phyloP scores from a whole-genome alignment of 2,888 invertebrate genomes.

The Mythimna ferrago region DNA sequence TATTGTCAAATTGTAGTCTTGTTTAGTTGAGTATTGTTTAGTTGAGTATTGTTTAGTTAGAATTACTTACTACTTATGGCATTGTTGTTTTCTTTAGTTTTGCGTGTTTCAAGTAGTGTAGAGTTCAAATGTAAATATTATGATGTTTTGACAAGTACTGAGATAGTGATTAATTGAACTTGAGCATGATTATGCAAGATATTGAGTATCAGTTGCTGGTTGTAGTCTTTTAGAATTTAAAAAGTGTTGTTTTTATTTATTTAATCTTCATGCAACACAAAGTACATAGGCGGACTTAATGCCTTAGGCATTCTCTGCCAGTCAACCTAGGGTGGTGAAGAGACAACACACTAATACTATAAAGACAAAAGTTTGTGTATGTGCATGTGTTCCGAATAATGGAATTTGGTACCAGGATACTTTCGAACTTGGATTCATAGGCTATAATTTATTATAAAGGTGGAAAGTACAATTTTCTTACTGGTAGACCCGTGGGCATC shows the following conservation, averaged over 20 bases:
- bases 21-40: conserved; percentile 19
- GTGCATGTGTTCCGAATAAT: too few relatives aligned
- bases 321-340: too few relatives aligned
- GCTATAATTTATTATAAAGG: too few relatives aligned
- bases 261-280: too few relatives aligned
- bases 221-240: neutral
- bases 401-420: too few relatives aligned
- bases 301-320: too few relatives aligned
- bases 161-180: conserved; percentile 11
- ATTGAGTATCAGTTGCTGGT: neutral
- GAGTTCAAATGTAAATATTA: conserved; percentile 9
- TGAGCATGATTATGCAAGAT: neutral
- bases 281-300: too few relatives aligned
- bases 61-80: conserved; percentile 1
- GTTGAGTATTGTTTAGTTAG: conserved; percentile 16
- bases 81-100: conserved; percentile 4
- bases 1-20: conserved; percentile 2
- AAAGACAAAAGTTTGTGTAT: too few relatives aligned
- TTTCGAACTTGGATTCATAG: too few relatives aligned
- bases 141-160: conserved; percentile 7
- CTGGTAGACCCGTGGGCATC: too few relatives aligned
- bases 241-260: neutral
- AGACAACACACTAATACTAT: too few relatives aligned
- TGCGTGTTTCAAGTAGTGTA: neutral
- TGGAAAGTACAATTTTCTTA: too few relatives aligned